Conservation (phyloP, 2,113 vertebrate genomes). For the Polyodon spathula region DNA sequence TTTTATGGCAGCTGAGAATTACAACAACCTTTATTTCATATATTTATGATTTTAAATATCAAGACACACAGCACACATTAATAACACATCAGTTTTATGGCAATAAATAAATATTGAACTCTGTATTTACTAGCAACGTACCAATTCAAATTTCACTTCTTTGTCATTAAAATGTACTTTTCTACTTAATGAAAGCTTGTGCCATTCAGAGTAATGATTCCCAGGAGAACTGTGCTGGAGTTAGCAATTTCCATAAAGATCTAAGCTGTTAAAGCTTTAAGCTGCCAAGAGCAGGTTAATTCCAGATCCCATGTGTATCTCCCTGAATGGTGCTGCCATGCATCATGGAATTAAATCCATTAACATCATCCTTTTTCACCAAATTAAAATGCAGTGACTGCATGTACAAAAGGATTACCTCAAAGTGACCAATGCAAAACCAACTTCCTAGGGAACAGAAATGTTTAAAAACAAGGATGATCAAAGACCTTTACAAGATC, state of each 20-base stretch:
- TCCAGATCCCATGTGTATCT: slow-evolving; percentile 5
- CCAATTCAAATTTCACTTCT: slow-evolving; percentile 15
- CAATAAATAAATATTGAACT: not conserved
- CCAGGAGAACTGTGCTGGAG: not conserved
- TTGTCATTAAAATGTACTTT: slow-evolving; percentile 8
- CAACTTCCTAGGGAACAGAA: slow-evolving; percentile 19
- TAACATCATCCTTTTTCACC: slow-evolving; percentile 30
- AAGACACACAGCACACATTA: not conserved
- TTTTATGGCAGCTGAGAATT: no score
- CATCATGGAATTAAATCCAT: slow-evolving; percentile 27
- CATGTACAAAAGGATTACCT: slow-evolving; percentile 25
- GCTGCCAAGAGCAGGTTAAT: slow-evolving; percentile 16
- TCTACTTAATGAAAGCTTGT: slow-evolving; percentile 15
- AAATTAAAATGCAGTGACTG: slow-evolving; percentile 22
- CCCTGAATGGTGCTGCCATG: slow-evolving; percentile 15
- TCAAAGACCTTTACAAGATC: slow-evolving; percentile 12
- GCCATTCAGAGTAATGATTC: slow-evolving; percentile 8
- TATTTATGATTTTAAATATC: not conserved
- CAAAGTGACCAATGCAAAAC: slow-evolving; percentile 23
- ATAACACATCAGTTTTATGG: not conserved
- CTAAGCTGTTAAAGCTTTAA: not conserved
- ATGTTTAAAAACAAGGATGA: slow-evolving; percentile 17
- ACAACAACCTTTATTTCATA: no score
- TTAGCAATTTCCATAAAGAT: slow-evolving; percentile 9
- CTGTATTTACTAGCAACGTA: slow-evolving; percentile 22